These are phyloP conservation scores for Cheilosia grossa DNA, from an alignment of 2,888 invertebrate species.

Conservation along the genomic window DNA sequence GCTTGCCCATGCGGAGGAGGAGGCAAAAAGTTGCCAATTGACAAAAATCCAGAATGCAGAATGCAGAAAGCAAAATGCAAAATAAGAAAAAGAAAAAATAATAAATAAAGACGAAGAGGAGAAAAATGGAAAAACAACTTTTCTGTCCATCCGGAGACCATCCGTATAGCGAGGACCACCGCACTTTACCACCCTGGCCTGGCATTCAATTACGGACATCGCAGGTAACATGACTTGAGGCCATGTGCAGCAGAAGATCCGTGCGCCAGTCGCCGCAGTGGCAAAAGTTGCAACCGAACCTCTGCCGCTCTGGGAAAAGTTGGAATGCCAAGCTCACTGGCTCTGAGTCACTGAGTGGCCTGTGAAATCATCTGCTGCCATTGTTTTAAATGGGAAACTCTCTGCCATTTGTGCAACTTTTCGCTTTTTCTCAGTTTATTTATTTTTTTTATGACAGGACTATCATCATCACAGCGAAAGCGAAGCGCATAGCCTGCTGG, in stretches of 20 bases:
- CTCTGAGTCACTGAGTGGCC: conserved; percentile 9
- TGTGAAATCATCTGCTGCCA: conserved; percentile 57
- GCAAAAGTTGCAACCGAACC: conserved; percentile 48
- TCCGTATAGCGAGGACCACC: conserved; percentile 20
- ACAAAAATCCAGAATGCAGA: conserved; percentile 21
- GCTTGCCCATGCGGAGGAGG: conserved; percentile 3
- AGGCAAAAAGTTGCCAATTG: conserved; percentile 41
- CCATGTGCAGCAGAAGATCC: conserved; percentile 47
- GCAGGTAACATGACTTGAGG: conserved; percentile 70
- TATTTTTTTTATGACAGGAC: conserved; percentile 15
- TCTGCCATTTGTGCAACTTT: conserved; percentile 46
- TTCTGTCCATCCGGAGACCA: conserved; percentile 48
- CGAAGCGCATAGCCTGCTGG: conserved; percentile 21
- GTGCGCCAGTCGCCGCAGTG: conserved; percentile 30
- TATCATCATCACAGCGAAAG: conserved; percentile 55
- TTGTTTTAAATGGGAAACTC: conserved; percentile 54
- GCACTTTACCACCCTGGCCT: conserved; percentile 35
- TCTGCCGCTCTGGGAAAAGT: not conserved
- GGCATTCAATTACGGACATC: conserved; percentile 68
- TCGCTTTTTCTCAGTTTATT: not conserved
- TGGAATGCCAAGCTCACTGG: conserved; percentile 9
- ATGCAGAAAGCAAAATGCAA: conserved; percentile 21
- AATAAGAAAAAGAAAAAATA: not conserved
- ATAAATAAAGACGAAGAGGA: not conserved
- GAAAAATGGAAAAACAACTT: conserved; percentile 29